Evolutionary conservation across 1,140 invertebrate species (phyloP), one percentile per base, ranked within the genome.

Genomic region (Aporrectodea caliginosa): DNA sequence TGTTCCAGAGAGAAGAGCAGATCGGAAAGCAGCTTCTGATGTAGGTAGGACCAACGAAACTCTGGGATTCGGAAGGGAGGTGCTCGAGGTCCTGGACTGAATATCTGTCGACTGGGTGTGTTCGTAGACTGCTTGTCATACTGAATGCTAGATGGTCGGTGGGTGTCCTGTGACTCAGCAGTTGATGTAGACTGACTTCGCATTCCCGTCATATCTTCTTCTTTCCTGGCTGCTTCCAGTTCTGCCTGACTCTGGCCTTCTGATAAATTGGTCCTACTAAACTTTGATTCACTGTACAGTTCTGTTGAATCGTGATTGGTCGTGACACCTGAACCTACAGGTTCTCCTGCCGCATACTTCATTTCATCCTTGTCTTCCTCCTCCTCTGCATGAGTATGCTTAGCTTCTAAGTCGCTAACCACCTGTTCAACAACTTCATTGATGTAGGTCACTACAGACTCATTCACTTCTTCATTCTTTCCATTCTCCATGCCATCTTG

Each of bases 21-120:
- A 90, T 99, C 98, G 16, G 96, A 97, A 1, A 99, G 90, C 78
- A 99, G 90, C 82, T 96, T 91, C 88, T 99, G 96, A 90, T 99
- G 98, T 82, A 99, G 96, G 87, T 96, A 95, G 1, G 98, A 99
- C 98, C 98, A 99, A 84, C 97, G 94, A 89, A 99, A 99, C 90
- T 99, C 98, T 35, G 98, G 98, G 87, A 99, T 99, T 82, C 98
- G 92, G 89, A 99, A 99, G 0, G 97, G 96, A 31, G 97, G 97
- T 83, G 95, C 92, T 29, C 96, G 94, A 22, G 96, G 96, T 16
- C 96, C 96, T 71, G 96, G 94, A 87, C 94, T 97, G 87, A 98
- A 98, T 92, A 97, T 95, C 70, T 94, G 94, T 78, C 94, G 91
- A 77, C 79, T 82, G 16, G 79, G 43, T 27, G 83, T 43, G 31